Evolutionary conservation across 2,888 invertebrate genomes (phyloP).

Genomic region (Oxycera nigricornis): DNA sequence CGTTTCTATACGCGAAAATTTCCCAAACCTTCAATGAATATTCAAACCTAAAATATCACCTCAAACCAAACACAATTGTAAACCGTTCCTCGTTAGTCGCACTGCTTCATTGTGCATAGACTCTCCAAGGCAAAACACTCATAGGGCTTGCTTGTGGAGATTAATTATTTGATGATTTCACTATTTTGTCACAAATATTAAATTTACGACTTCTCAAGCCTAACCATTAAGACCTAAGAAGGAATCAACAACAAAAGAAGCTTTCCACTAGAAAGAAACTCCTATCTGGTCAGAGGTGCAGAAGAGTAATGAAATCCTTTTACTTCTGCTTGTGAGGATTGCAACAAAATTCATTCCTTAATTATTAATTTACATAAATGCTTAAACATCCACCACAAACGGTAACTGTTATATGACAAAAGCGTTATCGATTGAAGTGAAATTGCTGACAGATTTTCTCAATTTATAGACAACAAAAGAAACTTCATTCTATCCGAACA

Average conservation of each 20-base stretch:
- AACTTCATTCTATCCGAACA: too few relatives aligned
- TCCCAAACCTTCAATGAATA: too few relatives aligned
- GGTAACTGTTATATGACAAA: background rate
- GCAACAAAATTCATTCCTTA: background rate
- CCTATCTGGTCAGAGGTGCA: too few relatives aligned
- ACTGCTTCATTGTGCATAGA: too few relatives aligned
- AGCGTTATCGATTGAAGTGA: background rate
- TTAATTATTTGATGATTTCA: constrained; percentile 35
- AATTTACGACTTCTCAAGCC: constrained; percentile 24
- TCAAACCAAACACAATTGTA: too few relatives aligned
- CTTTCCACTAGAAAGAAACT: background rate
- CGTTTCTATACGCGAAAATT: too few relatives aligned
- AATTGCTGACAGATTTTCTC: too few relatives aligned
- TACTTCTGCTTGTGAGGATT: background rate
- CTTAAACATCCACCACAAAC: background rate
- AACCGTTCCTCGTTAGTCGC: too few relatives aligned
- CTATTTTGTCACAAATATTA: constrained; percentile 31
- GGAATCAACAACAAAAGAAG: background rate
- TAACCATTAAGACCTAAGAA: background rate
- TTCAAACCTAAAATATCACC: too few relatives aligned
- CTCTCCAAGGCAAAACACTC: background rate
- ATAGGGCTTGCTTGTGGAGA: background rate
- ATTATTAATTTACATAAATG: background rate
- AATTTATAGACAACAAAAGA: too few relatives aligned
- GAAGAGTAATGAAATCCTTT: too few relatives aligned